Evolutionary conservation across 2,113 vertebrate genomes (phyloP), one percentile per base, ranked within the genome.

Genomic region (Hipposideros armiger): DNA sequence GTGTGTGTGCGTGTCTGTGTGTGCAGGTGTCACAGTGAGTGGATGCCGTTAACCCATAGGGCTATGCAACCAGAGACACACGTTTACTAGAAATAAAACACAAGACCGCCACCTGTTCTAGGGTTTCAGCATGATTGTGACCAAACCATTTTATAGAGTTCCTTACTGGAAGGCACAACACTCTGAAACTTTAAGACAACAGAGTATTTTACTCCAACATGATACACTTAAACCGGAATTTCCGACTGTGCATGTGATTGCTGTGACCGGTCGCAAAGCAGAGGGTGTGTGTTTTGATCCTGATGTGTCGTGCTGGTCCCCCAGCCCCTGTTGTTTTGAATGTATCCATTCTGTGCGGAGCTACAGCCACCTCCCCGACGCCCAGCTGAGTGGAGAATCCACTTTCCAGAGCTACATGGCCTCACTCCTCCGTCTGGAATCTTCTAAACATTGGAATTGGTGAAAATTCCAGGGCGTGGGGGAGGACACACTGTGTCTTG

Each of bases 61-160:
- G 99, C 99, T 99, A 99, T 99, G 99, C 99, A 99, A 99, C 99
- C 97, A 98, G 98, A 76, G 98, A 99, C 99, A 98, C 98, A 98
- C 98, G 95, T 66, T 90, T 91, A 89, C 56, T 89, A 70, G 82
- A 86, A 88, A 95, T 28, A 91, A 95, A 78, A 78, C 78, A 87
- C 80, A 80, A 95, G 97, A 77, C 96, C 97, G 97, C 97, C 97
- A 98, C 98, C 98, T 97, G 97, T 98, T 98, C 98, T 98, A 97
- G 98, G 99, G 99, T 98, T 99, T 99, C 99, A 98, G 99, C 99
- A 99, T 98, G 99, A 99, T 95, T 92, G 99, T 99, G 99, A 99
- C 99, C 99, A 99, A 99, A 99, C 98, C 97, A 99, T 95, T 99
- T 99, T 99, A 40, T 99, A 98, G 95, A 98, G 96, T 98, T 50